Conservation (phyloP, 1,140 invertebrate species). For the Conus betulinus region DNA sequence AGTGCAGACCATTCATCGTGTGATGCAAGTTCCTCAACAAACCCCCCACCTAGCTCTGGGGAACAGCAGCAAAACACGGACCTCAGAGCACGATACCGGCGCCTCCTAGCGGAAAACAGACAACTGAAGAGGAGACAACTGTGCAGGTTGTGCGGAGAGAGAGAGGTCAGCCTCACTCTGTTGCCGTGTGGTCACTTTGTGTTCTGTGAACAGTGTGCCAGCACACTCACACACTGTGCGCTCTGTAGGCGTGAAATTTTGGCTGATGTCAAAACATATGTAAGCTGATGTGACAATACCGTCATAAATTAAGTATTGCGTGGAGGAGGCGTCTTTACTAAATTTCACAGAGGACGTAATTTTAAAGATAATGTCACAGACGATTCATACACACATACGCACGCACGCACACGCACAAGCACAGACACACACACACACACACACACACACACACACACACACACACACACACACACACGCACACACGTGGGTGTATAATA, state of each 20-base stretch:
- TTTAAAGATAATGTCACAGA: neutral
- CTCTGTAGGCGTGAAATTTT: constrained; percentile 12
- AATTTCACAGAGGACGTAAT: no score
- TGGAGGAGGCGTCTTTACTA: no score
- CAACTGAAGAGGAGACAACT: constrained; percentile 24
- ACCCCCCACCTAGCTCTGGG: neutral
- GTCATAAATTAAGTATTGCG: no score
- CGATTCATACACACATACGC: neutral
- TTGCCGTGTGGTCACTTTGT: constrained; percentile 31
- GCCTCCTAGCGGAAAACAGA: constrained; percentile 23
- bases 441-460: no score
- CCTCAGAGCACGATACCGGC: neutral
- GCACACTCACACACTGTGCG: constrained; percentile 7
- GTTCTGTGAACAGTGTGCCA: constrained; percentile 27
- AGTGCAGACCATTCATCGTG: neutral
- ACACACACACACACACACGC: no score
- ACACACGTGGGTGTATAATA: no score
- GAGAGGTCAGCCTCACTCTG: neutral
- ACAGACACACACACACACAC: neutral
- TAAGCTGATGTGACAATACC: neutral
- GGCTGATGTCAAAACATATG: constrained; percentile 29
- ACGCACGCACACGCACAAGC: neutral
- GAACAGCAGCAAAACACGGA: neutral
- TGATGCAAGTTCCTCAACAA: neutral
- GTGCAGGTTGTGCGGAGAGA: neutral